Conservation (phyloP, 2,113 vertebrate species). For the Erythrocercus mccallii region DNA sequence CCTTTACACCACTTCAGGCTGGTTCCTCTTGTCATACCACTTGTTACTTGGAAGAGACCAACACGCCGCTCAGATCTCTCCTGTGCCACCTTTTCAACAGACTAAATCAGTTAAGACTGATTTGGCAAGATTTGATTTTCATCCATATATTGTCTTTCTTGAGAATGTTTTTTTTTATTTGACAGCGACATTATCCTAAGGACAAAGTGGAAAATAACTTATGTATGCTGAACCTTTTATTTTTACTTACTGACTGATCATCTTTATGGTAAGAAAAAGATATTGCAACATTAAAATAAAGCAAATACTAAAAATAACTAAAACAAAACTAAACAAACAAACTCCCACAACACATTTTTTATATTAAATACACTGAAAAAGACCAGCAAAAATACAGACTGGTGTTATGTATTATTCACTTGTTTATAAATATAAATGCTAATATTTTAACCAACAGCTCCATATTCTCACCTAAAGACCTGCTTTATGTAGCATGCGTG, state of each 20-base stretch:
- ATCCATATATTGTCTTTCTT: neutral
- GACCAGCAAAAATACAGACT: neutral
- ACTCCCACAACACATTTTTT: neutral
- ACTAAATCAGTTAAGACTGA: neutral
- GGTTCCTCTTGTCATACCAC: neutral
- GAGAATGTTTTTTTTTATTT: neutral
- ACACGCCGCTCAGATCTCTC: fast-evolving
- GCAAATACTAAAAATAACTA: neutral
- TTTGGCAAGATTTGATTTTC: neutral
- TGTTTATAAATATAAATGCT: neutral
- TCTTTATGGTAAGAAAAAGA: neutral
- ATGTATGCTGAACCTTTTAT: neutral
- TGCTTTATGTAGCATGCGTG: neutral
- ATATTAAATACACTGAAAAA: neutral
- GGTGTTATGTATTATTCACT: neutral
- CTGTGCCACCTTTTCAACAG: neutral
- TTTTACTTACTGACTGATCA: neutral
- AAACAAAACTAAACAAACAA: neutral
- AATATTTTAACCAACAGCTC: neutral
- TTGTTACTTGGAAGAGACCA: neutral
- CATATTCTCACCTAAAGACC: neutral
- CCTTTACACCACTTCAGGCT: neutral
- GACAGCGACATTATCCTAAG: neutral
- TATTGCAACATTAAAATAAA: neutral
- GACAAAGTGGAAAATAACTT: neutral